Conservation (phyloP, 2,113 vertebrate genomes). For the Tragelaphus imberbis region DNA sequence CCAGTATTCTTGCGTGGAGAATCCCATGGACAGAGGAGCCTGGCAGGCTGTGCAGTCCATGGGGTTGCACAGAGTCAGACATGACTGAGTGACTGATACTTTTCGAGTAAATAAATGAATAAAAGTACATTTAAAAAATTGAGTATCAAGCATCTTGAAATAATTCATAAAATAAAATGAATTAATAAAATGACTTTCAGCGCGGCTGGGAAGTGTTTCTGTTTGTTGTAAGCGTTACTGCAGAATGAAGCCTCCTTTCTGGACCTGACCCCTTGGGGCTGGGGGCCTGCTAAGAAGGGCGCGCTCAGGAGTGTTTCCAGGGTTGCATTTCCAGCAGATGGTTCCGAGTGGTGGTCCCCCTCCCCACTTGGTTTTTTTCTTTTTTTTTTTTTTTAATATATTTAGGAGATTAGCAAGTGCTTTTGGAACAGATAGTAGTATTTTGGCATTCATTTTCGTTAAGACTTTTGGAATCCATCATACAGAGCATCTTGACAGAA, state of each 20-base stretch:
- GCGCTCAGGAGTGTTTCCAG: not conserved
- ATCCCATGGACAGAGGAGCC: not conserved
- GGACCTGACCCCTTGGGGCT: not conserved
- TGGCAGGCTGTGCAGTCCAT: not conserved
- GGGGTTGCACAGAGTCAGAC: not conserved
- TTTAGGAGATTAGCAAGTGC: slow-evolving; percentile 48
- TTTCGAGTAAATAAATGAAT: not conserved
- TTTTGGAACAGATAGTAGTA: slow-evolving; percentile 52
- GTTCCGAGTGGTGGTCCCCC: not conserved
- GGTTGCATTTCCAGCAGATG: slow-evolving; percentile 37
- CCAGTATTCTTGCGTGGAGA: not conserved
- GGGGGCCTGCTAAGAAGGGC: not conserved
- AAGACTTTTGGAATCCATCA: slow-evolving; percentile 36
- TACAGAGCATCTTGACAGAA: slow-evolving; percentile 58
- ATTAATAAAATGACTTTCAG: not conserved
- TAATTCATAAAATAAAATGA: not conserved
- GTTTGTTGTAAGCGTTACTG: not conserved
- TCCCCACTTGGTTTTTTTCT: not conserved
- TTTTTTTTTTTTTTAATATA: not conserved
- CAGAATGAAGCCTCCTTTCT: not conserved
- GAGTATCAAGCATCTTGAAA: not conserved
- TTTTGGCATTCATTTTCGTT: slow-evolving; percentile 55
- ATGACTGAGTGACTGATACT: not conserved
- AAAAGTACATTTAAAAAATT: not conserved
- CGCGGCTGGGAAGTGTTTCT: not conserved